Evolutionary conservation across 2,888 invertebrate species (phyloP).

Genomic region (Drosophila robusta): DNA sequence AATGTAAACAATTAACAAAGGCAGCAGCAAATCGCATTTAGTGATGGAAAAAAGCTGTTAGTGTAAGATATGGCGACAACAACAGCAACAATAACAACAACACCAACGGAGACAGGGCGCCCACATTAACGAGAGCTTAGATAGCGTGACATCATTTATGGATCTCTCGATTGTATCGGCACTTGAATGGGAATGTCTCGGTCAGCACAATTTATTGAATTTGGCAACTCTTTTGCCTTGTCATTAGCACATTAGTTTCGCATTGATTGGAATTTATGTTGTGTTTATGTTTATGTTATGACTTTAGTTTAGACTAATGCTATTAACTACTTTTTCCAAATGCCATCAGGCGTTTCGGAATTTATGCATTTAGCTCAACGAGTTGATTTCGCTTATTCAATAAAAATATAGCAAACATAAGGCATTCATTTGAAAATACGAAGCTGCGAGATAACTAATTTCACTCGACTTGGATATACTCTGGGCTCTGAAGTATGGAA

Average conservation of each 20-base stretch:
- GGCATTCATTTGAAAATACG: neutral
- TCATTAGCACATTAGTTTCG: constrained; percentile 69
- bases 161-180: constrained; percentile 16
- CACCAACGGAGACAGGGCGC: constrained; percentile 29
- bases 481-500: neutral
- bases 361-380: constrained; percentile 47
- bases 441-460: neutral
- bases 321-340: constrained; percentile 31
- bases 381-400: neutral
- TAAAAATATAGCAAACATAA: neutral
- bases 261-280: constrained; percentile 77
- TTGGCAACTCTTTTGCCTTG: constrained; percentile 64
- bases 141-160: constrained; percentile 71
- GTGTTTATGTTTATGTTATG: constrained; percentile 72
- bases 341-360: constrained; percentile 19
- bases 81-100: constrained; percentile 15
- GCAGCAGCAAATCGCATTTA: constrained; percentile 44
- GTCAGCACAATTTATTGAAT: constrained; percentile 43
- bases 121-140: constrained; percentile 66
- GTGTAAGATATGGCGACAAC: constrained; percentile 27
- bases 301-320: constrained; percentile 66
- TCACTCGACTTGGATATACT: neutral
- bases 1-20: constrained; percentile 71
- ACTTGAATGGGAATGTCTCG: constrained; percentile 12
- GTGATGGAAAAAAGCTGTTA: constrained; percentile 69